Percentiles rank a stretch among this genome's conserved stretches.
phyloP scores from a whole-genome alignment of 2,797 vertebrate species.

The Eurystomus glaucurus region DNA sequence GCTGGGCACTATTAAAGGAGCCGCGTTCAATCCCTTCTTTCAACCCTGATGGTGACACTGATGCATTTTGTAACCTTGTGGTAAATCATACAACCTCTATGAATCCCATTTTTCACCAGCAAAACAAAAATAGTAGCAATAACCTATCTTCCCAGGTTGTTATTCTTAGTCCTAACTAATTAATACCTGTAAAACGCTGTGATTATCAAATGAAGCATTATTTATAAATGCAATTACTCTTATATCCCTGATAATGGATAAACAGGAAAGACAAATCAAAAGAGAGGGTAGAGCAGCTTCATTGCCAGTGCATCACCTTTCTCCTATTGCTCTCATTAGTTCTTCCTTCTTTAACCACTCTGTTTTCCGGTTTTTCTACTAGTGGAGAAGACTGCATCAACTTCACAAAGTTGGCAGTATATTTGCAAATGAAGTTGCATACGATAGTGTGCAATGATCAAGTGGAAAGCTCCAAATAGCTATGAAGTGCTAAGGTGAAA shows the following conservation, averaged over 20 bases:
- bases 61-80: background rate
- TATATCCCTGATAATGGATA: background rate
- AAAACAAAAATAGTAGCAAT: background rate
- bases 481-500: background rate
- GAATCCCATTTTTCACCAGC: background rate
- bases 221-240: background rate
- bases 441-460: background rate
- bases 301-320: background rate
- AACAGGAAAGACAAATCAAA: background rate
- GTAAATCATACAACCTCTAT: rapidly evolving
- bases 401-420: background rate
- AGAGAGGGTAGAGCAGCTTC: background rate
- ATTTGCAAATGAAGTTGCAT: background rate
- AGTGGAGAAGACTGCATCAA: background rate
- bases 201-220: background rate
- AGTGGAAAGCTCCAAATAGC: background rate
- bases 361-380: background rate
- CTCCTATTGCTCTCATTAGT: background rate
- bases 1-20: background rate
- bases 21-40: rapidly evolving
- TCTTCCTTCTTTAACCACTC: background rate
- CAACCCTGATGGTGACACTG: background rate
- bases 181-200: background rate
- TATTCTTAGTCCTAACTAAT: background rate
- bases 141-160: background rate